phyloP scores from a whole-genome alignment of 2,113 vertebrate genomes.

The Xenopus laevis region DNA sequence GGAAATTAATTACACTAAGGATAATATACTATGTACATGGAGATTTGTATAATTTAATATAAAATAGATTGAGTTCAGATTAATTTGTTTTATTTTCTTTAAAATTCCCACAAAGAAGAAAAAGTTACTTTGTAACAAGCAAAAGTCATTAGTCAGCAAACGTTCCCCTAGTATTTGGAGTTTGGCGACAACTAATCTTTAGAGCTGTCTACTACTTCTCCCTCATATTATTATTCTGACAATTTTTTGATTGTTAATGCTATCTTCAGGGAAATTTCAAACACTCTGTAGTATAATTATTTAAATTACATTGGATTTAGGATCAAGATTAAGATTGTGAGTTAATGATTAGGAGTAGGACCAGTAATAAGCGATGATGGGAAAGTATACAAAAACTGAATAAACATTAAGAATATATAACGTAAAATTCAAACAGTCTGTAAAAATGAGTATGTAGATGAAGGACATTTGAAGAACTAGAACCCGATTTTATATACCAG shows the following conservation, averaged over 20 bases:
- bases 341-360: not conserved
- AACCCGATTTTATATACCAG: no score
- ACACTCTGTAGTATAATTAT: conserved; percentile 7
- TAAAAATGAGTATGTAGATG: no score
- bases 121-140: conserved; percentile 21
- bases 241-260: conserved; percentile 33
- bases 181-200: conserved; percentile 1
- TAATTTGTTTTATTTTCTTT: conserved; percentile 20
- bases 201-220: not conserved
- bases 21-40: not conserved
- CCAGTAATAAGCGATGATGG: no score
- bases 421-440: no score
- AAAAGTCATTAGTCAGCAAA: conserved; percentile 30
- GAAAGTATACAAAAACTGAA: no score
- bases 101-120: conserved; percentile 26
- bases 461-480: no score
- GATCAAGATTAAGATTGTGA: conserved; percentile 4
- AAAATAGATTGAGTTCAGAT: conserved; percentile 7
- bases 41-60: conserved; percentile 22
- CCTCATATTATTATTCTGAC: conserved; percentile 7
- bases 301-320: conserved; percentile 15
- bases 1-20: conserved; percentile 1
- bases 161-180: conserved; percentile 3
- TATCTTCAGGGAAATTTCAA: conserved; percentile 22
- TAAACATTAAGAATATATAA: no score